Conservation (phyloP, 1,140 invertebrate species). For the Lasioglossum baleicum region DNA sequence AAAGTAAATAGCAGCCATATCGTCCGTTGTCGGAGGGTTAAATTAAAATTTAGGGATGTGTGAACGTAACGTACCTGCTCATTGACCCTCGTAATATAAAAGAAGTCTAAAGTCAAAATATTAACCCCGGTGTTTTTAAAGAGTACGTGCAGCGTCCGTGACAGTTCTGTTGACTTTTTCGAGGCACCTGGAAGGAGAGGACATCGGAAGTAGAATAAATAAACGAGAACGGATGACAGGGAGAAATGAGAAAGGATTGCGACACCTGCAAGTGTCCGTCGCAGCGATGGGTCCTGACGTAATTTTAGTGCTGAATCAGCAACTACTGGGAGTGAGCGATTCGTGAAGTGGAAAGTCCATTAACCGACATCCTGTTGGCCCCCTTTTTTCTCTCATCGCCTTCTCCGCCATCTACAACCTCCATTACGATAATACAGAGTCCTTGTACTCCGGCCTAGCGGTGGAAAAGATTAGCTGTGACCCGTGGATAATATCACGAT, state of each 20-base stretch:
- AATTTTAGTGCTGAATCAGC: conserved; percentile 61
- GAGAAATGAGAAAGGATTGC: background rate
- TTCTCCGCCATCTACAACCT: conserved; percentile 13
- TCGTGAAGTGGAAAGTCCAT: conserved; percentile 49
- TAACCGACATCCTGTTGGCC: conserved; percentile 46
- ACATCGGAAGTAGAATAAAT: background rate
- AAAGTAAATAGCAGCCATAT: too few relatives aligned
- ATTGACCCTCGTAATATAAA: too few relatives aligned
- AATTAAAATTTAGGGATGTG: too few relatives aligned
- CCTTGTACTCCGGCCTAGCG: conserved; percentile 17
- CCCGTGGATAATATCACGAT: conserved; percentile 1
- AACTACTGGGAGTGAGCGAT: conserved; percentile 40
- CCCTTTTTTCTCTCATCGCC: conserved; percentile 20
- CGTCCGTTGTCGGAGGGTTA: too few relatives aligned
- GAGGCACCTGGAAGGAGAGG: background rate
- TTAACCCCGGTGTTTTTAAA: background rate
- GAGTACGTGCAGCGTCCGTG: background rate
- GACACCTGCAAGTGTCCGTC: conserved; percentile 11
- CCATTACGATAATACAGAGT: conserved; percentile 40
- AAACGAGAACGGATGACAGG: background rate
- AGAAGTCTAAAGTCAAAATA: background rate
- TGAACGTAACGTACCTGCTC: too few relatives aligned
- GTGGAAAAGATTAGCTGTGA: conserved; percentile 14
- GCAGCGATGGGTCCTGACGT: conserved; percentile 32
- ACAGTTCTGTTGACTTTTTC: background rate